Conservation (phyloP, 2,888 invertebrate genomes). For the Standfussiana lucernea region DNA sequence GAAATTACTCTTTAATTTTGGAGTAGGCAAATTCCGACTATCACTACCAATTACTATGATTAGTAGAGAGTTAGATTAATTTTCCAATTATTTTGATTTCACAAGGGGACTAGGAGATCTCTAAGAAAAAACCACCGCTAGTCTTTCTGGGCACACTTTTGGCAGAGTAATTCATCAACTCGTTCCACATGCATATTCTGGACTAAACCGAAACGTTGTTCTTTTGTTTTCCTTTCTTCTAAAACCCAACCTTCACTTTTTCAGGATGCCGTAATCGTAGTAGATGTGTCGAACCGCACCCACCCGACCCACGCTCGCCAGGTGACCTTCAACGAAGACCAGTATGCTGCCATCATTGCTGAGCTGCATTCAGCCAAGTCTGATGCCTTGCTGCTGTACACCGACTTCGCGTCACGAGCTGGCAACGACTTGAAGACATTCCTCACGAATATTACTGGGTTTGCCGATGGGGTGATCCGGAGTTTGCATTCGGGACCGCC, state of each 20-base stretch:
- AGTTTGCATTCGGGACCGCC: constrained; percentile 55
- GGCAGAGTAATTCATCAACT: too few relatives aligned
- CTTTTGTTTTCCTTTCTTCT: background rate
- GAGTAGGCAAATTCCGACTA: background rate
- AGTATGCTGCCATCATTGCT: constrained; percentile 19
- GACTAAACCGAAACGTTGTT: background rate
- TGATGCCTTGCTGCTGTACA: constrained; percentile 82
- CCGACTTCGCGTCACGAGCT: constrained; percentile 79
- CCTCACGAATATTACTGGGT: constrained; percentile 75
- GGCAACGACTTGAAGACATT: constrained; percentile 79
- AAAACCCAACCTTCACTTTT: constrained; percentile 32
- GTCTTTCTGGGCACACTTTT: background rate
- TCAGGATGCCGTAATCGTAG: constrained; percentile 70
- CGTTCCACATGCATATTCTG: too few relatives aligned
- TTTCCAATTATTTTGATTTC: background rate
- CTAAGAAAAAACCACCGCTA: background rate
- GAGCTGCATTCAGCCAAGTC: constrained; percentile 76
- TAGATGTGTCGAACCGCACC: constrained; percentile 68
- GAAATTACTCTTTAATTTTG: background rate
- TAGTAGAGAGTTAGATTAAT: too few relatives aligned
- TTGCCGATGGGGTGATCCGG: constrained; percentile 71
- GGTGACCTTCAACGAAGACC: background rate
- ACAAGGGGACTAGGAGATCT: background rate
- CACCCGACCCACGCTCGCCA: background rate
- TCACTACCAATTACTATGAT: background rate